Evolutionary conservation across 2,797 vertebrate species (phyloP).

Genomic region (Argya squamiceps): DNA sequence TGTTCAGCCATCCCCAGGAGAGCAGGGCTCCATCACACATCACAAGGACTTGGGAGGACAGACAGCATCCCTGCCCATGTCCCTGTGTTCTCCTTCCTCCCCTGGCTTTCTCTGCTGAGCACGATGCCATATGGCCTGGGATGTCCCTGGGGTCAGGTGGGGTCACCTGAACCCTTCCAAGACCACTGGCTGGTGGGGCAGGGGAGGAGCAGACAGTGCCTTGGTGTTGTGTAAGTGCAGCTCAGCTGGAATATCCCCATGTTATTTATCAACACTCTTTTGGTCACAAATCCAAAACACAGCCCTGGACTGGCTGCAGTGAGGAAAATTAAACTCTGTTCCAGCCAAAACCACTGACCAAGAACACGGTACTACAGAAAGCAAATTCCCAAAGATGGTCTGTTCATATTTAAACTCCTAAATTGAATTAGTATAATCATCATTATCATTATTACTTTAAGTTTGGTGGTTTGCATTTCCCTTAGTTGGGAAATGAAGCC

Average conservation of each 20-base stretch:
- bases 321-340: background rate
- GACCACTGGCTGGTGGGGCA: rapidly evolving
- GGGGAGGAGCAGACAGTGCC: background rate
- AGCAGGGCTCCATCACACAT: rapidly evolving
- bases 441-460: background rate
- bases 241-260: rapidly evolving
- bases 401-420: background rate
- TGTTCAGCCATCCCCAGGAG: background rate
- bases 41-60: background rate
- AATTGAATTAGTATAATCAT: background rate
- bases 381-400: background rate
- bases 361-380: background rate
- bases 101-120: background rate
- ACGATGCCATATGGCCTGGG: rapidly evolving
- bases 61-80: rapidly evolving
- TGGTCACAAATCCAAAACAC: background rate
- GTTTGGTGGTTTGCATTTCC: background rate
- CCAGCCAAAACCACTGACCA: background rate
- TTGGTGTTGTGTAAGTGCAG: rapidly evolving
- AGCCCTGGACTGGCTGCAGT: rapidly evolving
- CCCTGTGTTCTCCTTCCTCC: background rate
- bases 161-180: background rate
- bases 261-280: rapidly evolving
- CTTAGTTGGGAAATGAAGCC: background rate
- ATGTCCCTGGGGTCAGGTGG: background rate